Evolutionary conservation across 1,140 invertebrate genomes (phyloP).

Genomic region (Brachionus calyciflorus): DNA sequence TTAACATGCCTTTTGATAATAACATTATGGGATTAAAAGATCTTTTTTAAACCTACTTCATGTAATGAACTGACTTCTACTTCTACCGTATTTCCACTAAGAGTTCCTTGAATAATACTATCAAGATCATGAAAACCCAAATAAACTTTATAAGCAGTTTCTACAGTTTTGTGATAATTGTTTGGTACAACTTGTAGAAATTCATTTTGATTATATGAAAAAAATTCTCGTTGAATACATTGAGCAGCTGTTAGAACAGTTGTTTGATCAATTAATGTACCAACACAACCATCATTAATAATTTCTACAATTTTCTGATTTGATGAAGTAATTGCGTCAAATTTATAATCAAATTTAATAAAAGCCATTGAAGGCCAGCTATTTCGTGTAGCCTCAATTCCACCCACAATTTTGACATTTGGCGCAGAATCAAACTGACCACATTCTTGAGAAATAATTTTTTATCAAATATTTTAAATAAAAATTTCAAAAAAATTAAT

Average conservation of each 20-base stretch:
- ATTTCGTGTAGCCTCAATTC: neutral
- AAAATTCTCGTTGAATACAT: too few relatives aligned
- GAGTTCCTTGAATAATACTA: neutral
- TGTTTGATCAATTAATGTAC: too few relatives aligned
- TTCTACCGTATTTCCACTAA: neutral
- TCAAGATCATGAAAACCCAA: neutral
- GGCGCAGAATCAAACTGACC: neutral
- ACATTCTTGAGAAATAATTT: neutral
- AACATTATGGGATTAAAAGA: too few relatives aligned
- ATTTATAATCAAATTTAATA: neutral
- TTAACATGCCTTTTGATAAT: too few relatives aligned
- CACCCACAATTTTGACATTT: conserved; percentile 10
- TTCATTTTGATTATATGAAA: too few relatives aligned
- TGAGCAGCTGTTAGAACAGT: too few relatives aligned
- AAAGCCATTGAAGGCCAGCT: neutral
- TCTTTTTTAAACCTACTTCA: neutral
- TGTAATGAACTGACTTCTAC: neutral
- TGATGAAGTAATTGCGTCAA: neutral
- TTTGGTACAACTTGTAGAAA: neutral
- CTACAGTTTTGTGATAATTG: neutral
- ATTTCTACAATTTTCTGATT: too few relatives aligned
- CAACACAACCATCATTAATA: too few relatives aligned
- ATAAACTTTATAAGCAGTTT: neutral
- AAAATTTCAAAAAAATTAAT: too few relatives aligned
- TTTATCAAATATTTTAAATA: too few relatives aligned